phyloP scores from a whole-genome alignment of 2,888 invertebrate species.

The Carabus problematicus region DNA sequence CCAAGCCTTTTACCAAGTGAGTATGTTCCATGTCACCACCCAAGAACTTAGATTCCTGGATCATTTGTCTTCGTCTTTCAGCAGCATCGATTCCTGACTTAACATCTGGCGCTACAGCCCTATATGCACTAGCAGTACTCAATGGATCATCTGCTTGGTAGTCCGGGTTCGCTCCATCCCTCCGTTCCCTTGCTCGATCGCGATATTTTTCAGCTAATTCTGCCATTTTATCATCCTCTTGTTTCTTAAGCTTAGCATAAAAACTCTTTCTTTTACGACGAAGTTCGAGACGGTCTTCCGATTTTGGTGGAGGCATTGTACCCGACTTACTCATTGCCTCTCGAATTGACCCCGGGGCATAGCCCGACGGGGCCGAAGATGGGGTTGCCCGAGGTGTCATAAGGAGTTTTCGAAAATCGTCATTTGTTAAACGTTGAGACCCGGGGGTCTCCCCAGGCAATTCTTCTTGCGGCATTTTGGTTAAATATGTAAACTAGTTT shows the following conservation, averaged over 20 bases:
- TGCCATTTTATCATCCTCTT: constrained; percentile 93
- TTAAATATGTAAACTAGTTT: constrained; percentile 1
- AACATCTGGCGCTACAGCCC: constrained; percentile 95
- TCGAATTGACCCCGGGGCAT: constrained; percentile 67
- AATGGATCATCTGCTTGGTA: constrained; percentile 84
- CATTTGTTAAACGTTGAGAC: constrained; percentile 90
- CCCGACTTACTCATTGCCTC: constrained; percentile 72
- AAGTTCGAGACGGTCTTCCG: constrained; percentile 81
- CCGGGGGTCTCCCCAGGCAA: constrained; percentile 68
- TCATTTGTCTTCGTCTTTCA: constrained; percentile 92
- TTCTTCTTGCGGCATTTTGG: constrained; percentile 62
- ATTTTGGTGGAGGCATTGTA: constrained; percentile 55
- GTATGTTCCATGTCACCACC: constrained; percentile 99
- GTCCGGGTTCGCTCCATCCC: constrained; percentile 85
- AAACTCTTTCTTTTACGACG: constrained; percentile 93
- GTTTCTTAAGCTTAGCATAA: constrained; percentile 92
- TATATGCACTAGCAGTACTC: constrained; percentile 71
- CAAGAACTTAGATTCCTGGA: constrained; percentile 98
- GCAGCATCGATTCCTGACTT: constrained; percentile 95
- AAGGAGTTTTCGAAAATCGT: constrained; percentile 93
- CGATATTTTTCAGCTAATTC: constrained; percentile 93
- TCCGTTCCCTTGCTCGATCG: constrained; percentile 87
- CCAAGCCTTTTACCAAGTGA: constrained; percentile 96
- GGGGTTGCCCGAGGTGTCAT: constrained; percentile 91
- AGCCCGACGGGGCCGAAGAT: constrained; percentile 62